phyloP scores from a whole-genome alignment of 2,888 invertebrate species.

The Perizoma flavofasciatum region DNA sequence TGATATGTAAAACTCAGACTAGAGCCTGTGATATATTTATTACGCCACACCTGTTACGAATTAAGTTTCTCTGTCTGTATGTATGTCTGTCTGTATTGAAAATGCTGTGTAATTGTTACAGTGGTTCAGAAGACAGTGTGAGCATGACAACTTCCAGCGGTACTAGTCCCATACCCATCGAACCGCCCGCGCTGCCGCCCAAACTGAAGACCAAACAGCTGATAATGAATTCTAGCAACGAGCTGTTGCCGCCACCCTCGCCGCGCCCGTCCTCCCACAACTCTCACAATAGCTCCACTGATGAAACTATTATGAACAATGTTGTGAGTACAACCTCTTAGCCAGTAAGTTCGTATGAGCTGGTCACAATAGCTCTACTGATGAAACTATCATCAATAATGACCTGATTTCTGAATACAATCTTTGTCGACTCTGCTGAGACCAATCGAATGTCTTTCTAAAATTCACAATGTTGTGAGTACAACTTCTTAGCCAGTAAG shows the following conservation, averaged over 20 bases:
- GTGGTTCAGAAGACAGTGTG: slow-evolving; percentile 77
- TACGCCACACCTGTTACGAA: no score
- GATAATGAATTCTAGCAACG: slow-evolving; percentile 71
- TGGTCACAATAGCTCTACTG: neutral
- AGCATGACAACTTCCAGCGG: slow-evolving; percentile 72
- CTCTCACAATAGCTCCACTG: slow-evolving; percentile 71
- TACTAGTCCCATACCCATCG: slow-evolving; percentile 77
- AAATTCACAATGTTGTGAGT: slow-evolving; percentile 60
- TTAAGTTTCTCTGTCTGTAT: no score
- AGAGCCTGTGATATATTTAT: no score
- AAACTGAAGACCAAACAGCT: slow-evolving; percentile 79
- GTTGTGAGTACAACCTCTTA: slow-evolving; percentile 48
- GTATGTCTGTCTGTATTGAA: no score
- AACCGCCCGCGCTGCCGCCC: slow-evolving; percentile 83
- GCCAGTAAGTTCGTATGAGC: no score
- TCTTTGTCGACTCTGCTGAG: no score
- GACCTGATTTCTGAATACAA: no score
- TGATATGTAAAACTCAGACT: no score
- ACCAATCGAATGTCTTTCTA: no score
- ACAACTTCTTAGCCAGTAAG: neutral
- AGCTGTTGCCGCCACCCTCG: slow-evolving; percentile 72
- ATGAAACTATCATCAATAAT: no score
- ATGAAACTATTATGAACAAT: slow-evolving; percentile 69
- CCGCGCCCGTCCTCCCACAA: slow-evolving; percentile 76
- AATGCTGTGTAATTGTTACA: slow-evolving; percentile 33